A percentile compares a stretch with the other conserved stretches of the same genome.
Evolutionary conservation across 2,888 invertebrate species (phyloP).

Genomic region (Euplexia lucipara): DNA sequence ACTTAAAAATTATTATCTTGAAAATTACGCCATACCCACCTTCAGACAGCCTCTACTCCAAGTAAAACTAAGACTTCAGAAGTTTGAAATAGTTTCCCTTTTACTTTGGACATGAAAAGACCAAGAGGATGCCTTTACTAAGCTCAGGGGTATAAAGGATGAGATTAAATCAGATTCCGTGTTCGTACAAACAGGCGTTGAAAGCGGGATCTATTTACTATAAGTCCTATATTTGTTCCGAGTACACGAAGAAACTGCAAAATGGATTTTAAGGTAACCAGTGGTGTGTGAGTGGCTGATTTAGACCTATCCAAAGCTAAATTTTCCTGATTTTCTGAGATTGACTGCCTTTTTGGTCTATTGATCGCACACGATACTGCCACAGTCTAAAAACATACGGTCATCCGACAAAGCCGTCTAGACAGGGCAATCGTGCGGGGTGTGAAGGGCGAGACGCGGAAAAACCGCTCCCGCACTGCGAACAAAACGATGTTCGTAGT

Average conservation of each 20-base stretch:
- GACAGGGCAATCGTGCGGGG: no score
- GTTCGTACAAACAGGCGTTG: conserved; percentile 23
- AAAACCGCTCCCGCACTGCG: no score
- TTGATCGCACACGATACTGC: no score
- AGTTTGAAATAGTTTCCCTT: conserved; percentile 37
- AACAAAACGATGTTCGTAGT: no score
- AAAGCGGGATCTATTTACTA: conserved; percentile 20
- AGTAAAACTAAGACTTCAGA: not conserved
- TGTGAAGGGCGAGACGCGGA: no score
- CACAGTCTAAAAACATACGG: no score
- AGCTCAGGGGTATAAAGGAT: conserved; percentile 14
- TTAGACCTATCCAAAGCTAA: no score
- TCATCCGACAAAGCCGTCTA: no score
- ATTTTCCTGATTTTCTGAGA: no score
- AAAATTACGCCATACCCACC: not conserved
- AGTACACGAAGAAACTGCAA: not conserved
- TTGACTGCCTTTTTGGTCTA: no score
- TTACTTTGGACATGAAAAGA: conserved; percentile 24
- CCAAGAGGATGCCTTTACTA: conserved; percentile 17
- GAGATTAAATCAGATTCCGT: conserved; percentile 42
- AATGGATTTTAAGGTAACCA: conserved; percentile 1
- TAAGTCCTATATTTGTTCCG: conserved; percentile 23
- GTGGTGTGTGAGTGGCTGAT: not conserved
- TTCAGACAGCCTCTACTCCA: not conserved
- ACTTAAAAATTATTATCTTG: not conserved